Conservation (phyloP, 2,888 invertebrate genomes). For the Alsophila aescularia region DNA sequence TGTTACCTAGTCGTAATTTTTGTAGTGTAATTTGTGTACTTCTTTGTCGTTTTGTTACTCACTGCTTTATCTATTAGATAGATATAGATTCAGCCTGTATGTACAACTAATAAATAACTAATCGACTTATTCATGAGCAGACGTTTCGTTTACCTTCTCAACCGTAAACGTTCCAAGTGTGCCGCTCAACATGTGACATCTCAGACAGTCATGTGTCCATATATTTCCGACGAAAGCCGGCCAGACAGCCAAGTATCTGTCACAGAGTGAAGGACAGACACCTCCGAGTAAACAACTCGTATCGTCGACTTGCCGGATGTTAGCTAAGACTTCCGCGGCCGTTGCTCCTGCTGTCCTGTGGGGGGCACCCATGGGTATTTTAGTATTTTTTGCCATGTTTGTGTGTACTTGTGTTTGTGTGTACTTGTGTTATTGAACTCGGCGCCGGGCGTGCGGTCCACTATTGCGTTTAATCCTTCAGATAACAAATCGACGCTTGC, state of each 20-base stretch:
- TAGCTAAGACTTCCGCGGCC: conserved; percentile 68
- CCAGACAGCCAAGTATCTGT: conserved; percentile 23
- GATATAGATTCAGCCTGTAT: conserved; percentile 11
- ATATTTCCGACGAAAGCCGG: conserved; percentile 15
- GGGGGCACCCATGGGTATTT: conserved; percentile 53
- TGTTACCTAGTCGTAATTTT: too few species aligned
- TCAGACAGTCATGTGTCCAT: conserved; percentile 3
- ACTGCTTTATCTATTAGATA: too few species aligned
- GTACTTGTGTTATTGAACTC: conserved; percentile 62
- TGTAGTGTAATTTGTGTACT: too few species aligned
- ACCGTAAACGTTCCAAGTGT: conserved; percentile 10
- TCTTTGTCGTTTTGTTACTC: too few species aligned
- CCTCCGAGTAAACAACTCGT: conserved; percentile 42
- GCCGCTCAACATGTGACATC: conserved; percentile 11
- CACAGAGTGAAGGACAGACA: conserved; percentile 25
- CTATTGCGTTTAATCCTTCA: conserved; percentile 53
- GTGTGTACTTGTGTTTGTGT: conserved; percentile 55
- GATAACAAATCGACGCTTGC: conserved; percentile 59
- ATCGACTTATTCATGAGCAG: conserved; percentile 20
- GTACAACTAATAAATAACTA: conserved; percentile 18
- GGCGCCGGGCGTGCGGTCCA: conserved; percentile 39
- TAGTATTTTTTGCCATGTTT: conserved; percentile 50
- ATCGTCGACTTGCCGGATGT: conserved; percentile 55
- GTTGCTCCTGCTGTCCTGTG: conserved; percentile 55
- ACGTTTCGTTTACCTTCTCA: conserved; percentile 23